Percentiles rank a stretch among this genome's conserved stretches.
Evolutionary conservation across 2,888 invertebrate genomes (phyloP).

Genomic region (Leptogaster cylindrica): DNA sequence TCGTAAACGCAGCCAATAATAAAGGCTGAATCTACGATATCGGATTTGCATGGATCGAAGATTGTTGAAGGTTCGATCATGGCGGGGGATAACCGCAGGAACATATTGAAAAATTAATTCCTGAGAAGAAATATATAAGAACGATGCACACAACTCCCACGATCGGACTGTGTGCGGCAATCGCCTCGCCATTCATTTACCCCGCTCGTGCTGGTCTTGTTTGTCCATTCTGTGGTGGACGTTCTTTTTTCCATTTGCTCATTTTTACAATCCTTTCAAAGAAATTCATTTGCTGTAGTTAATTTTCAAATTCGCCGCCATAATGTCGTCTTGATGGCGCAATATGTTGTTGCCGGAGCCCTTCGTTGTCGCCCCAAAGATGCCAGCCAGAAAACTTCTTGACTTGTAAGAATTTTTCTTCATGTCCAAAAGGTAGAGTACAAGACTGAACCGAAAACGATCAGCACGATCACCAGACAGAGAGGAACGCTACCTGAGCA

Average conservation of each 20-base stretch:
- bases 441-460: conserved; percentile 45
- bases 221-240: background rate
- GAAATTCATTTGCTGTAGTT: conserved; percentile 47
- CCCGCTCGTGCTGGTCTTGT: background rate
- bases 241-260: conserved; percentile 36
- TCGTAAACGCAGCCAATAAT: conserved; percentile 39
- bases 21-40: conserved; percentile 32
- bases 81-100: conserved; percentile 43
- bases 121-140: conserved; percentile 38
- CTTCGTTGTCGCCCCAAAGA: conserved; percentile 39
- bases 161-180: conserved; percentile 45
- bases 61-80: conserved; percentile 33
- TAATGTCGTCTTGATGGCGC: conserved; percentile 47
- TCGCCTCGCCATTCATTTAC: conserved; percentile 7
- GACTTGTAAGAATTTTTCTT: conserved; percentile 48
- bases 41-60: conserved; percentile 17
- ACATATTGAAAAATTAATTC: conserved; percentile 49
- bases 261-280: conserved; percentile 44
- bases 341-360: conserved; percentile 42
- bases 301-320: conserved; percentile 48
- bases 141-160: conserved; percentile 44
- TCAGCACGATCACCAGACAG: conserved; percentile 41
- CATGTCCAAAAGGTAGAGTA: conserved; percentile 47
- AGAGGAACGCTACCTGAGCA: conserved; percentile 10
- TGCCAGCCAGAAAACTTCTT: conserved; percentile 42